A percentile compares a stretch with the other conserved stretches of the same genome.
Conservation (phyloP, 1,140 invertebrate species). For the Babylonia areolata region DNA sequence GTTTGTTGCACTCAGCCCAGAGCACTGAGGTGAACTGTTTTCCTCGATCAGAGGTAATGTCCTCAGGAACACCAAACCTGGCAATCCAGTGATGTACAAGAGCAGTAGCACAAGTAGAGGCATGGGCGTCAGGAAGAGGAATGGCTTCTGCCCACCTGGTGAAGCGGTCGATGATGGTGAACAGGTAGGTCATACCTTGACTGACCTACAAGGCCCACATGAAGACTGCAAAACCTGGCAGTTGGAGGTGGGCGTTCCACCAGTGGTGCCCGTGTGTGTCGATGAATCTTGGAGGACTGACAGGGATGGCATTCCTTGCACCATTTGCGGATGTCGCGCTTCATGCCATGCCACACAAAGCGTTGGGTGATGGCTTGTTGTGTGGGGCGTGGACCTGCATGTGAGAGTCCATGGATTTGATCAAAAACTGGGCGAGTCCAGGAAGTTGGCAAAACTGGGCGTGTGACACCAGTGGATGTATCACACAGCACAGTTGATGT, state of each 20-base stretch:
- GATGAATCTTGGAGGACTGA: conserved; percentile 6
- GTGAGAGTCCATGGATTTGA: conserved; percentile 32
- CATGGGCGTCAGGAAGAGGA: conserved; percentile 73
- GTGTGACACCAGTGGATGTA: background rate
- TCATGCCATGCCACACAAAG: conserved; percentile 34
- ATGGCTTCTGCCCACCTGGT: conserved; percentile 73
- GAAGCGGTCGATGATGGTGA: conserved; percentile 67
- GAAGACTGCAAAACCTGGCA: conserved; percentile 70
- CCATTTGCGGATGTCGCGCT: conserved; percentile 19
- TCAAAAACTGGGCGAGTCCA: conserved; percentile 13
- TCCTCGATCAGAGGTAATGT: conserved; percentile 75
- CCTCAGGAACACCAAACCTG: conserved; percentile 63
- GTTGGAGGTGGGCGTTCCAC: conserved; percentile 18
- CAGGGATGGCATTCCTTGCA: conserved; percentile 23
- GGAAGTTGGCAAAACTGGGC: background rate
- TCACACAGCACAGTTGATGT: background rate
- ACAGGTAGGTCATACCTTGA: conserved; percentile 66
- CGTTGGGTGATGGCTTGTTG: conserved; percentile 26
- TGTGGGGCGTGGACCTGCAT: background rate
- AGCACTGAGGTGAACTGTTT: conserved; percentile 68
- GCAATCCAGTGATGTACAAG: conserved; percentile 71
- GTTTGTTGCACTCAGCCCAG: conserved; percentile 27
- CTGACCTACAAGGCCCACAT: conserved; percentile 77
- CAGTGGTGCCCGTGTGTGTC: conserved; percentile 24
- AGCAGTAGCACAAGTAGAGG: conserved; percentile 59